These are phyloP conservation scores for Salminus brasiliensis DNA, from an alignment of 2,113 vertebrate genomes.

Conservation along the genomic window DNA sequence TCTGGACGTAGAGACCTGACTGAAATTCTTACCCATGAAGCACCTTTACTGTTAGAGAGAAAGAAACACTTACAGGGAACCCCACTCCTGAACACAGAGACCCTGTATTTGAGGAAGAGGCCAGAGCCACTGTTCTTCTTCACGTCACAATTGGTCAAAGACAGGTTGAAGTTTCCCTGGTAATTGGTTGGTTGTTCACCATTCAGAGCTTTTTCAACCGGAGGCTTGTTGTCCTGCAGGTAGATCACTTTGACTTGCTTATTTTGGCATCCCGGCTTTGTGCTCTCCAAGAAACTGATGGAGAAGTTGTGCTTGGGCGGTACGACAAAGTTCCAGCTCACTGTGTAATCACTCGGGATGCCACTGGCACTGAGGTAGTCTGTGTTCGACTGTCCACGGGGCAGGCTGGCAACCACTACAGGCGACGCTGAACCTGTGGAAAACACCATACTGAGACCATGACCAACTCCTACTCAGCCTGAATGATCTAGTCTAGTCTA, in stretches of 20 bases:
- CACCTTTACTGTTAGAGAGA: neutral
- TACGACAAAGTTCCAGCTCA: slow-evolving; percentile 85
- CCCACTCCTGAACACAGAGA: slow-evolving; percentile 74
- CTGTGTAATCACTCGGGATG: slow-evolving; percentile 79
- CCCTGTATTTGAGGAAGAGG: slow-evolving; percentile 78
- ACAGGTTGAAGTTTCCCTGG: slow-evolving; percentile 84
- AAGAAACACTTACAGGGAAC: slow-evolving; percentile 66
- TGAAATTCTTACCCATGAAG: too few relatives aligned
- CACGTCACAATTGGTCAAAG: slow-evolving; percentile 84
- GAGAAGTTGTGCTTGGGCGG: slow-evolving; percentile 84
- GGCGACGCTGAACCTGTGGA: slow-evolving; percentile 70
- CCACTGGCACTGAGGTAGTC: slow-evolving; percentile 76
- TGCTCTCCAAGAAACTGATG: slow-evolving; percentile 74
- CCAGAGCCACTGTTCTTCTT: slow-evolving; percentile 51
- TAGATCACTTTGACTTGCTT: slow-evolving; percentile 79
- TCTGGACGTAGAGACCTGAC: too few relatives aligned
- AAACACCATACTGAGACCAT: neutral
- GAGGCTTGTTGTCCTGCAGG: slow-evolving; percentile 61
- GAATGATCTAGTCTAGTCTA: neutral
- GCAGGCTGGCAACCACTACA: slow-evolving; percentile 80
- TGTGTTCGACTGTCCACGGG: slow-evolving; percentile 70
- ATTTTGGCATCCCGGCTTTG: slow-evolving; percentile 78
- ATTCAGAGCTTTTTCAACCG: slow-evolving; percentile 61
- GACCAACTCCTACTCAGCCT: neutral
- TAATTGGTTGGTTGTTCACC: slow-evolving; percentile 81